Evolutionary conservation across 2,797 vertebrate species (phyloP).

Genomic region (Salarias fasciatus): DNA sequence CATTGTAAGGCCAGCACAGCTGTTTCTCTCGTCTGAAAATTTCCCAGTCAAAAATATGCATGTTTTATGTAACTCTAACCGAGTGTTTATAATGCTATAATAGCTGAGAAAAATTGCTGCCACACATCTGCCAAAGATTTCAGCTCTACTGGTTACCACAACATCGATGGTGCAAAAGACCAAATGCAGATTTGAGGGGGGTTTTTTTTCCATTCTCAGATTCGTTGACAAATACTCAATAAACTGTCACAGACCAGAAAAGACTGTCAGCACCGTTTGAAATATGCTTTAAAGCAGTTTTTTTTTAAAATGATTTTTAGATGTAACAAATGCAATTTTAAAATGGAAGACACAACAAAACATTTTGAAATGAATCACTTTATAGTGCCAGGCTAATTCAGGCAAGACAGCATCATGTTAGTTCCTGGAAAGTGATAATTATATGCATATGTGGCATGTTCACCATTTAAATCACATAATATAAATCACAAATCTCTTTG

Average conservation of each 20-base stretch:
- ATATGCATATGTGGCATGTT: conserved; percentile 27
- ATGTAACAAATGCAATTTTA: not conserved
- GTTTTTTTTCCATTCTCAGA: conserved; percentile 43
- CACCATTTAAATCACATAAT: conserved; percentile 51
- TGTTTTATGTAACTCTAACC: conserved; percentile 99
- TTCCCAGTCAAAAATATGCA: conserved; percentile 93
- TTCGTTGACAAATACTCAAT: conserved; percentile 51
- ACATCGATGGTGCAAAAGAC: conserved; percentile 60
- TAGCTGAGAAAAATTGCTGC: conserved; percentile 93
- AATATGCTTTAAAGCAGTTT: not conserved
- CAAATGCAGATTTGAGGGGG: conserved; percentile 54
- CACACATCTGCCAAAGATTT: conserved; percentile 92
- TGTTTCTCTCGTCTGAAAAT: conserved; percentile 98
- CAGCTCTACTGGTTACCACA: conserved; percentile 77
- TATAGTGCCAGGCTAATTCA: not conserved
- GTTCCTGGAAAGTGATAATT: conserved; percentile 24
- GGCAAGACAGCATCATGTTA: conserved; percentile 2
- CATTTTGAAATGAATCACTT: conserved; percentile 4
- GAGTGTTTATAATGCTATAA: conserved; percentile 99
- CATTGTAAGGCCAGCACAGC: conserved; percentile 99
- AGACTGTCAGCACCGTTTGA: conserved; percentile 3
- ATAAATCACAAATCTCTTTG: conserved; percentile 54
- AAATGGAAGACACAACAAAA: not conserved
- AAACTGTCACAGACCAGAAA: conserved; percentile 20
- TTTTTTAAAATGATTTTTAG: too few species aligned